Base-by-base conservation (phyloP, 2,113 vertebrate genomes). In the Melanocharis versteri region DNA sequence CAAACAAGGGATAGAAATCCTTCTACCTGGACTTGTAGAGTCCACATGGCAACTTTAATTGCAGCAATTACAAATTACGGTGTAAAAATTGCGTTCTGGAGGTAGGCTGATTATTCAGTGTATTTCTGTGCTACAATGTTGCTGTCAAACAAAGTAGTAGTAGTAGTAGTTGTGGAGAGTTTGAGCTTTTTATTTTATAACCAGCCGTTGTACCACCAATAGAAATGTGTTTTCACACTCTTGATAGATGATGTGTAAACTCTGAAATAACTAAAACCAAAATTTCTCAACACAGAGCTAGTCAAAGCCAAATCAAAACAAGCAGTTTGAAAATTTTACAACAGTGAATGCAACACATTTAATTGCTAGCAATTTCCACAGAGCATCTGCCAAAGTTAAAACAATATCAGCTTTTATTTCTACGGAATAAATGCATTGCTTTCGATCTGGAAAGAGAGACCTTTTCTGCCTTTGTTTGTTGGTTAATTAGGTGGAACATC, bases 401-500 rank as follows among this genome's bases (percentile, higher is more conserved):
- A 91, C 84, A 95, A 19, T 93, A 92, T 92, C 95, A 78, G 60
- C 79, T 94, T 94, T 96, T 64, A 78, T 92, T 97, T 96, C 61
- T 82, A 15, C 4, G 2, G 64, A 95, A 89, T 93, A 89, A 96
- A 69, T 0, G 0, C 48, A 48, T 69, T 81, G 60, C 69, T 88
- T 93, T 93, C 57, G 87, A 2, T 89, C 82, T 96, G 82, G 54
- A 58, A 93, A 89, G 82, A 90, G 64, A 93, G 92, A 90, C 48
- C 53, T 92, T 84, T 93, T 93, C 90, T 95, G 64, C 76, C 61
- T 94, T 96, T 95, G 88, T 92, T 93, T 95, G 79, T 90, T 84
- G 83, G 60, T 90, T 94, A 94, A 90, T 97, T 96, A 95, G 40
- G 88, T 93, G 72, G 68, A 96, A 96, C 94, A 83, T 47, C 65